Conservation (phyloP, 2,113 vertebrate species). For the Polypterus senegalus region DNA sequence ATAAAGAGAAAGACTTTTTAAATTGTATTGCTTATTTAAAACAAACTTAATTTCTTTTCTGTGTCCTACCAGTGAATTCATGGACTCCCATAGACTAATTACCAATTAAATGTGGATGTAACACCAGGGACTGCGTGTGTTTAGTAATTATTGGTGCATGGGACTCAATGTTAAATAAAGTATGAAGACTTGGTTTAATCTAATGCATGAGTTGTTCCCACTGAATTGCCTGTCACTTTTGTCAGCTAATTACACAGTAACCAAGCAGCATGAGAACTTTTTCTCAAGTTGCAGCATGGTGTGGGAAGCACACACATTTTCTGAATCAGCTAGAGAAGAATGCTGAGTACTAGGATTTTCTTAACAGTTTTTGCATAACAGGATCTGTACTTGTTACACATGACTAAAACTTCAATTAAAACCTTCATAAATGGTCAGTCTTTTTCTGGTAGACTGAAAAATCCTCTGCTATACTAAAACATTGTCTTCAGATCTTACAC, state of each 20-base stretch:
- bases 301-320: not conserved
- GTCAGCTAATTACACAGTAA: constrained; percentile 63
- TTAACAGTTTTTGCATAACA: too few relatives aligned
- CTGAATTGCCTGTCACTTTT: constrained; percentile 52
- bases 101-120: constrained; percentile 44
- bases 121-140: constrained; percentile 26
- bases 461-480: too few relatives aligned
- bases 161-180: constrained; percentile 44
- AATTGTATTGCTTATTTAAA: constrained; percentile 18
- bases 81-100: constrained; percentile 37
- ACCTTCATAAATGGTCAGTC: too few relatives aligned
- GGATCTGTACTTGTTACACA: too few relatives aligned
- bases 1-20: constrained; percentile 20
- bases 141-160: constrained; percentile 46
- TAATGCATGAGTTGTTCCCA: constrained; percentile 35
- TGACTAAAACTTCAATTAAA: too few relatives aligned
- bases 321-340: too few relatives aligned
- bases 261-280: constrained; percentile 23
- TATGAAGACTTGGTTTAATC: constrained; percentile 40
- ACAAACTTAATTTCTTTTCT: constrained; percentile 31
- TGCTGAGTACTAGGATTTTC: too few relatives aligned
- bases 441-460: too few relatives aligned
- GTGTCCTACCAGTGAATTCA: constrained; percentile 30
- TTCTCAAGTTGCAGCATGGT: not conserved
- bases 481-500: too few relatives aligned